phyloP scores from a whole-genome alignment of 2,797 vertebrate genomes.

The Chaetodon trifasciatus region DNA sequence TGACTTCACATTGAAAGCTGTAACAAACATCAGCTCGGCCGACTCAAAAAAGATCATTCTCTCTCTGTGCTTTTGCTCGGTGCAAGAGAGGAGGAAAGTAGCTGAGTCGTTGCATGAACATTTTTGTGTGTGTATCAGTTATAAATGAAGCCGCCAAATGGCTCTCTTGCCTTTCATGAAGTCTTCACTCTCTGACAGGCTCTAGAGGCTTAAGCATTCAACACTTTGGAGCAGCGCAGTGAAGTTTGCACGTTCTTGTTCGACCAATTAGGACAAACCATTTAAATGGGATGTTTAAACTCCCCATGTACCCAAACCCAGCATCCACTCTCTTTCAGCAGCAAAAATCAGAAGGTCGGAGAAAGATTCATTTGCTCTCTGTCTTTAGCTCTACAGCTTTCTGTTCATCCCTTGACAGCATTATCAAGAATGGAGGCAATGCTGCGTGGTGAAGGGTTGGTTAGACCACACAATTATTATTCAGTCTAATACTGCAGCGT shows the following conservation, averaged over 20 bases:
- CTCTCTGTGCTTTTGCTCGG: not conserved
- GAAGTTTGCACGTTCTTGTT: slow-evolving; percentile 35
- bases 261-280: slow-evolving; percentile 36
- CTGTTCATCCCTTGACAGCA: slow-evolving; percentile 44
- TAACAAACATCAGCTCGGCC: slow-evolving; percentile 2
- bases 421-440: slow-evolving; percentile 47
- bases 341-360: slow-evolving; percentile 45
- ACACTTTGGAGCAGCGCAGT: not conserved
- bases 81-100: not conserved
- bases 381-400: slow-evolving; percentile 37
- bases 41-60: slow-evolving; percentile 7
- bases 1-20: slow-evolving; percentile 9
- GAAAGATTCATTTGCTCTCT: slow-evolving; percentile 23
- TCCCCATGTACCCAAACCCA: not conserved
- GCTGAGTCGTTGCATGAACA: not conserved
- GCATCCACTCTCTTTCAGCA: slow-evolving; percentile 17
- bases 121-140: slow-evolving; percentile 6
- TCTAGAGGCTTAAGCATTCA: slow-evolving; percentile 18
- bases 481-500: slow-evolving; percentile 63
- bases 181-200: slow-evolving; percentile 10
- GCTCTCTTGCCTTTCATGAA: slow-evolving; percentile 25
- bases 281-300: slow-evolving; percentile 15
- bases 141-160: slow-evolving; percentile 32
- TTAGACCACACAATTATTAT: slow-evolving; percentile 72
- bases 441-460: slow-evolving; percentile 59